Percentiles rank a stretch among this genome's conserved stretches.
Conservation (phyloP, 2,888 invertebrate genomes). For the Charanyca ferruginea region DNA sequence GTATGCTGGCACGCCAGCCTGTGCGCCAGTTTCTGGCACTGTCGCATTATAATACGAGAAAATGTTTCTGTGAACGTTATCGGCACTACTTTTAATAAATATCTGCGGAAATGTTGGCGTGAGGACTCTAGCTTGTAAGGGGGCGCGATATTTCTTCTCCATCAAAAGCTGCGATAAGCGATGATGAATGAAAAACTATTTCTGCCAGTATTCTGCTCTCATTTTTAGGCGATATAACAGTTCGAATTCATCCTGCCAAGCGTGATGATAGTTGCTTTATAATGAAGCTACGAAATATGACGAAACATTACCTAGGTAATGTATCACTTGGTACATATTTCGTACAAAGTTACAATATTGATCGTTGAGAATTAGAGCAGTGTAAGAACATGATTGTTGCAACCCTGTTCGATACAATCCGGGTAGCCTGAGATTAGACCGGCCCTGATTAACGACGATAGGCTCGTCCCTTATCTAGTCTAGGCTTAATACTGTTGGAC, state of each 20-base stretch:
- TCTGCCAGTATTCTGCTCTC: neutral
- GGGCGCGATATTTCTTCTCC: slow-evolving; percentile 4
- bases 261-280: no score
- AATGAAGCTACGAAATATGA: neutral
- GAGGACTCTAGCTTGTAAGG: neutral
- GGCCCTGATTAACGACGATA: slow-evolving; percentile 42
- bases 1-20: slow-evolving; percentile 34
- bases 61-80: slow-evolving; percentile 37
- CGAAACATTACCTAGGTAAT: neutral
- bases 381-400: slow-evolving; percentile 9
- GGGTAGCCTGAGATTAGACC: slow-evolving; percentile 43
- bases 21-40: slow-evolving; percentile 27
- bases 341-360: neutral
- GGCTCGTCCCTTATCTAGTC: slow-evolving; percentile 50
- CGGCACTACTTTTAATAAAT: slow-evolving; percentile 37
- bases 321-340: neutral
- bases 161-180: neutral
- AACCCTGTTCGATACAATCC: slow-evolving; percentile 8
- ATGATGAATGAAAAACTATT: slow-evolving; percentile 2
- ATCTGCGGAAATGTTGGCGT: slow-evolving; percentile 11
- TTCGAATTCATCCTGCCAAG: no score
- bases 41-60: slow-evolving; percentile 25
- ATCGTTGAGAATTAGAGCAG: neutral
- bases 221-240: neutral
- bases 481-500: slow-evolving; percentile 13